Evolutionary conservation across 1,140 invertebrate genomes (phyloP).

Genomic region (Drosophila mojavensis): DNA sequence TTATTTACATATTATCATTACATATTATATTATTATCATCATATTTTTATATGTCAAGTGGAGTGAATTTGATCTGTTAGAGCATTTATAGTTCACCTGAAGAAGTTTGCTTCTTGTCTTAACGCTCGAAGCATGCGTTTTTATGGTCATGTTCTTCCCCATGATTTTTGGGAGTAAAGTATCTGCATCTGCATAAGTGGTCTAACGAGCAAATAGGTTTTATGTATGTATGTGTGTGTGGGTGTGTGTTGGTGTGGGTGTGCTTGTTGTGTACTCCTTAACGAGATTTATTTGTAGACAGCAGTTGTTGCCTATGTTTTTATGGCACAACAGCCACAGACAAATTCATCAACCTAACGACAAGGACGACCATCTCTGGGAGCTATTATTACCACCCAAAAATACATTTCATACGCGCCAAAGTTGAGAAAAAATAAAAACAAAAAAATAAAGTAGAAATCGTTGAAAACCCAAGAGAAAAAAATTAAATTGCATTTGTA

Average conservation of each 20-base stretch:
- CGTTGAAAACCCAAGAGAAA: constrained; percentile 31
- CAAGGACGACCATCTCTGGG: constrained; percentile 61
- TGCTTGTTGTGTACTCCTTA: constrained; percentile 51
- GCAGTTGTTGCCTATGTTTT: constrained; percentile 79
- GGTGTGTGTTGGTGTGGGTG: constrained; percentile 6
- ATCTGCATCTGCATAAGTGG: constrained; percentile 51
- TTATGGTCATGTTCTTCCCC: constrained; percentile 46
- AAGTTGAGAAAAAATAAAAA: constrained; percentile 56
- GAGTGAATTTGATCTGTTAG: neutral
- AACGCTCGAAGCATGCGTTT: constrained; percentile 34
- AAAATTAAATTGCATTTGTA: constrained; percentile 83
- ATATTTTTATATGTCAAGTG: too few species aligned
- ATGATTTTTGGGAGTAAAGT: constrained; percentile 30
- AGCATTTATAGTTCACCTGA: neutral
- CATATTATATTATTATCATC: too few species aligned
- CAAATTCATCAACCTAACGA: constrained; percentile 77
- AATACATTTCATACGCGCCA: constrained; percentile 78
- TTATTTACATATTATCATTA: too few species aligned
- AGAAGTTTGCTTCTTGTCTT: constrained; percentile 7
- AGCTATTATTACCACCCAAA: constrained; percentile 76
- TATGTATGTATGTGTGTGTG: constrained; percentile 20
- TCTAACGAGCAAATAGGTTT: constrained; percentile 15
- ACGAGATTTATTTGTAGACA: constrained; percentile 82
- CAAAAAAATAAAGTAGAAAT: constrained; percentile 40
- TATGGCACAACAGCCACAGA: constrained; percentile 63